These are phyloP conservation scores for Yponomeuta plumbellus DNA, from an alignment of 2,888 invertebrate species.

Conservation along the genomic window DNA sequence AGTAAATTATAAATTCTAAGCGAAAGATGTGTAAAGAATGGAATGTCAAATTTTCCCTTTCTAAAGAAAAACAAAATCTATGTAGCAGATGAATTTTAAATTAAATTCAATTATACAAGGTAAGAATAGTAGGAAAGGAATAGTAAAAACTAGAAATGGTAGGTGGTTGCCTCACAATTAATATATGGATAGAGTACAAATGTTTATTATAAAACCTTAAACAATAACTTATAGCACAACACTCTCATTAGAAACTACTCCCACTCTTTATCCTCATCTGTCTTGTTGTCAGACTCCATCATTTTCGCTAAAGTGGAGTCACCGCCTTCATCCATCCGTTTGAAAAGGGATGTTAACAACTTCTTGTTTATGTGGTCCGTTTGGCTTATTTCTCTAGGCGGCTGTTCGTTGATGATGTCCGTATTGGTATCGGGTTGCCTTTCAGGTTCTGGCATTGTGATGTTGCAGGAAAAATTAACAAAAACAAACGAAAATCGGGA, in stretches of 20 bases:
- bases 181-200: background rate
- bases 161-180: too few species aligned
- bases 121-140: too few species aligned
- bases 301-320: constrained; percentile 49
- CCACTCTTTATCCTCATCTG: constrained; percentile 54
- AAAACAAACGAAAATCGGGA: constrained; percentile 28
- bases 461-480: constrained; percentile 20
- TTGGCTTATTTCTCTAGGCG: constrained; percentile 72
- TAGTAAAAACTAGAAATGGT: too few species aligned
- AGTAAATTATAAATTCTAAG: too few species aligned
- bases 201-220: constrained; percentile 4
- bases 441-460: constrained; percentile 57
- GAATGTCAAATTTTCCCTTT: too few species aligned
- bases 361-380: constrained; percentile 82
- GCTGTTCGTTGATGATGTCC: constrained; percentile 39
- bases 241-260: constrained; percentile 26
- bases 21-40: too few species aligned
- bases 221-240: background rate
- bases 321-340: constrained; percentile 72
- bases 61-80: too few species aligned
- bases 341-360: constrained; percentile 78
- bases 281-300: constrained; percentile 48
- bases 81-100: too few species aligned
- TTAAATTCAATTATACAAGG: too few species aligned
- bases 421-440: constrained; percentile 37